These are phyloP conservation scores for Artibeus jamaicensis DNA, from an alignment of 2,797 vertebrate species.

Conservation along the genomic window DNA sequence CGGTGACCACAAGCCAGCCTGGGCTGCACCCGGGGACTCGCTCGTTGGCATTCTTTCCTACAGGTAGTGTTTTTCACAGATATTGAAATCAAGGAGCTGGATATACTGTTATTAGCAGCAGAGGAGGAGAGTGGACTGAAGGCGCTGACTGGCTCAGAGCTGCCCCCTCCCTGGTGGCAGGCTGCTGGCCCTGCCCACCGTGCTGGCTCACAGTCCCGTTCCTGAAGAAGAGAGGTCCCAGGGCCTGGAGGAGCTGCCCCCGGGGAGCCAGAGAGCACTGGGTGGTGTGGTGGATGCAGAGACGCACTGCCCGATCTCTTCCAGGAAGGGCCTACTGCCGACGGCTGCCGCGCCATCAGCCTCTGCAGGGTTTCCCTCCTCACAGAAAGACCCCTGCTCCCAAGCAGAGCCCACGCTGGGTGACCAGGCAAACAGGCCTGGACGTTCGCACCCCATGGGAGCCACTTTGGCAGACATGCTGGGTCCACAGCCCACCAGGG, in stretches of 20 bases:
- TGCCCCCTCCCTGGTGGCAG: fast-evolving
- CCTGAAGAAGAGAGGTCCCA: neutral
- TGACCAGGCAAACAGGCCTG: neutral
- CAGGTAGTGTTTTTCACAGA: too few relatives aligned
- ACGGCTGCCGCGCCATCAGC: too few relatives aligned
- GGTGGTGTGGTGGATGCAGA: neutral
- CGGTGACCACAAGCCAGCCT: too few relatives aligned
- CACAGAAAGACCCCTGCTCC: too few relatives aligned
- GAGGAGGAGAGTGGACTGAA: neutral
- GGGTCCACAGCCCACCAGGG: too few relatives aligned
- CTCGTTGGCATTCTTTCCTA: too few relatives aligned
- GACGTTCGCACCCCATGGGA: neutral
- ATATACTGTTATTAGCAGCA: neutral
- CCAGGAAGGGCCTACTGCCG: neutral
- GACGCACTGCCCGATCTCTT: neutral
- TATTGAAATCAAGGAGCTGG: too few relatives aligned
- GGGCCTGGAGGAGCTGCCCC: neutral
- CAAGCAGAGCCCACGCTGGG: neutral
- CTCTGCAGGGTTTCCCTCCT: neutral
- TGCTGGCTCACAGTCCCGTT: neutral
- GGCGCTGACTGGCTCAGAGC: neutral
- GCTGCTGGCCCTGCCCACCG: neutral
- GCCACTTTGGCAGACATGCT: neutral
- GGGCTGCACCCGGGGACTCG: too few relatives aligned
- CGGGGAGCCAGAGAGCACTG: neutral